Evolutionary conservation across 2,113 vertebrate species (phyloP).

Genomic region (Orientallactaga bullata): DNA sequence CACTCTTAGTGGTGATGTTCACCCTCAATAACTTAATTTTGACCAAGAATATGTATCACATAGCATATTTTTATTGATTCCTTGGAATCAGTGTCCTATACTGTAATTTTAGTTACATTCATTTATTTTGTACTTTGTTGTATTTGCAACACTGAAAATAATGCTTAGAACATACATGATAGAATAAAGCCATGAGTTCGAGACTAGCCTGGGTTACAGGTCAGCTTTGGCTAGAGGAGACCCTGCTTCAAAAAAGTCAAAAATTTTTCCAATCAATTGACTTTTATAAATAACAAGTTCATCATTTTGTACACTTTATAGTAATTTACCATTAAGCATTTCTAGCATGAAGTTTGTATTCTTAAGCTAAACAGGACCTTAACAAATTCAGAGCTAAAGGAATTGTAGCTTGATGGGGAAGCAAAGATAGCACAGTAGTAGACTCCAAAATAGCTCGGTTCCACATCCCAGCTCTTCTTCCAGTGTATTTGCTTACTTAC

Average conservation of each 20-base stretch:
- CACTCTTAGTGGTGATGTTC: not conserved
- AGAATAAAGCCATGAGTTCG: not conserved
- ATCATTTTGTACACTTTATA: conserved; percentile 31
- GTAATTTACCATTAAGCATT: not conserved
- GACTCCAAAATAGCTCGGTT: not conserved
- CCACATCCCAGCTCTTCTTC: not conserved
- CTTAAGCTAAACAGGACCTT: not conserved
- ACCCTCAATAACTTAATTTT: not conserved
- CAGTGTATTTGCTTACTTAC: conserved; percentile 12
- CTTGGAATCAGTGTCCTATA: not conserved
- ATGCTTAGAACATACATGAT: not conserved
- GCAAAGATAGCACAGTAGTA: not conserved
- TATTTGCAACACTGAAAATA: conserved; percentile 23
- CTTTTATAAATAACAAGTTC: not conserved
- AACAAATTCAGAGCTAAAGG: not conserved
- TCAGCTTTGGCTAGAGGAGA: not conserved
- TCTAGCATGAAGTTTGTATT: conserved; percentile 19
- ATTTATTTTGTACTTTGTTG: not conserved
- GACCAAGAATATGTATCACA: not conserved
- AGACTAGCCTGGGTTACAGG: no score
- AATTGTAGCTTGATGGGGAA: not conserved
- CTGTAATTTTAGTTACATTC: not conserved
- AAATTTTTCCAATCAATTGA: conserved; percentile 16
- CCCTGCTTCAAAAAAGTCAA: not conserved
- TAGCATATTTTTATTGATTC: not conserved